These are phyloP conservation scores for Xestia sexstrigata DNA, from an alignment of 2,888 invertebrate species.

Conservation along the genomic window DNA sequence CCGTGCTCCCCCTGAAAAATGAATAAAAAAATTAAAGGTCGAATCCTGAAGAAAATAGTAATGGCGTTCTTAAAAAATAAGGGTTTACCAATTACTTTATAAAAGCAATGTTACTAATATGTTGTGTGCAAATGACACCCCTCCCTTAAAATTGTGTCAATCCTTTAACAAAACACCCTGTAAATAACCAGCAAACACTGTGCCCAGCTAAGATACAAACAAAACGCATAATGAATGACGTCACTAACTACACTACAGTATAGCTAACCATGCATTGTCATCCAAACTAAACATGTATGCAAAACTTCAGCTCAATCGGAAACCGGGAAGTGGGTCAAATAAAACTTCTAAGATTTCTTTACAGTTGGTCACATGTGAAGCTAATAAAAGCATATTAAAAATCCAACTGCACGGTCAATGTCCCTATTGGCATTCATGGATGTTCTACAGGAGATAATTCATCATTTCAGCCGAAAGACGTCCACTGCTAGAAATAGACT, in stretches of 20 bases:
- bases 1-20: conserved; percentile 81
- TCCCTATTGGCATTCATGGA: background rate
- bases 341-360: background rate
- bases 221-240: background rate
- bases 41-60: background rate
- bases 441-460: background rate
- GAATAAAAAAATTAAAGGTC: background rate
- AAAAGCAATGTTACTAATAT: background rate
- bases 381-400: background rate
- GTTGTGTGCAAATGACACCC: background rate
- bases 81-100: background rate
- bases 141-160: background rate
- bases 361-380: background rate
- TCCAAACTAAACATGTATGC: background rate
- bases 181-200: no score
- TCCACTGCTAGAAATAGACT: no score
- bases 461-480: no score
- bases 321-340: background rate
- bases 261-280: background rate
- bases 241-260: background rate
- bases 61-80: background rate
- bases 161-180: background rate
- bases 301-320: background rate
- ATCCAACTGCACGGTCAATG: background rate
- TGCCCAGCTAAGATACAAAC: background rate